Evolutionary conservation across 2,888 invertebrate genomes (phyloP), one percentile per base, ranked within the genome.

Genomic region (Axea sp.): DNA sequence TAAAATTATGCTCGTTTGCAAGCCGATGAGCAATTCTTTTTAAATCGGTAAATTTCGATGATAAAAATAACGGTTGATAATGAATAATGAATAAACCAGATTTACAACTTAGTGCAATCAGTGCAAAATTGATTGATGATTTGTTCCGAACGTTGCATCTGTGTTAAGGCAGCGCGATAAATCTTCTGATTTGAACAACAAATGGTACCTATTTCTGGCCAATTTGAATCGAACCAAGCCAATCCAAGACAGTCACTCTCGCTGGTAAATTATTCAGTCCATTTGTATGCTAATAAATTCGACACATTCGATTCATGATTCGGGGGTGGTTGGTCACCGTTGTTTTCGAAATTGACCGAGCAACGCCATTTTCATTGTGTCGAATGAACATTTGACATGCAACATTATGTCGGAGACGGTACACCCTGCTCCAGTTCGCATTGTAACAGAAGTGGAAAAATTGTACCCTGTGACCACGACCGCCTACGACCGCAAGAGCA

Each of bases 401-500:
- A 31, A 57, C 41, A 57, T 57, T 43, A 57, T 43, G 57, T 45
- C 35, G 4, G 22, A 9, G 37, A 59, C 35, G 7, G 14, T 30
- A 12, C 35, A 17, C 39, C 35, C 35, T 22, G 17, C 7, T 15
- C 30, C 45, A 17, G 17, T 8, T 3, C 45, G 22, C 30, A 39
- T 62, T 49, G 39, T 62, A 47, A 62, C 39, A 39, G 31, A 37
- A 49, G 62, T 22, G 39, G 30, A 28, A 47, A 39, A 62, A 62
- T 49, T 28, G 28, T 31, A 49, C 30, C 31, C 24, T 39, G 31
- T 14, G 8, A 6, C 1, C 31, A 31, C 12, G 8, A 1, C 31
- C 31, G 31, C 31, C 14, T 17, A n/a, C 35, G 35, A 17, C 35
- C 33, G 9, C 28, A 28, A 3, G 9, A 3, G 24, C 7, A 24